A percentile compares a stretch with the other conserved stretches of the same genome.
Evolutionary conservation across 2,888 invertebrate species (phyloP).

Genomic region (Lithophane semibrunnea): DNA sequence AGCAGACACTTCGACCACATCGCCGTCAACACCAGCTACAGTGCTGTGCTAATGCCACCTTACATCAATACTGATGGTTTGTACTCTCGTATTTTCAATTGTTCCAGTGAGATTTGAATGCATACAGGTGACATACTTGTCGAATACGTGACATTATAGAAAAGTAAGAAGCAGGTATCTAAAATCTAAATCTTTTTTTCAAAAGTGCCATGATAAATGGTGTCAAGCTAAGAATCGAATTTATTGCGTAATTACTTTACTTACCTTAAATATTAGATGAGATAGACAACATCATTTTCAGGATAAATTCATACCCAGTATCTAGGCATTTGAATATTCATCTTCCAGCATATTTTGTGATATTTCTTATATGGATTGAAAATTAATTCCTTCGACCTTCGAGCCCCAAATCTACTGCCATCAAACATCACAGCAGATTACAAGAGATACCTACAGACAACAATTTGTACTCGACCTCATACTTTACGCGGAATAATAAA

Average conservation of each 20-base stretch:
- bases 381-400: too few relatives aligned
- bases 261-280: background rate
- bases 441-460: slow-evolving; percentile 34
- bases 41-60: slow-evolving; percentile 97
- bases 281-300: background rate
- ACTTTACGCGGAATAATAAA: slow-evolving; percentile 60
- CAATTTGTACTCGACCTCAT: slow-evolving; percentile 36
- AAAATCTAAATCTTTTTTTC: background rate
- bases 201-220: background rate
- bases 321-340: background rate
- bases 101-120: background rate
- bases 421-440: slow-evolving; percentile 38
- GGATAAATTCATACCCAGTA: background rate
- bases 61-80: slow-evolving; percentile 93
- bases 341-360: background rate
- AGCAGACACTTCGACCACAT: slow-evolving; percentile 96
- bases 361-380: background rate
- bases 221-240: background rate
- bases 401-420: slow-evolving; percentile 18
- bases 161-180: background rate
- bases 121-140: background rate
- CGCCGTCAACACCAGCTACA: slow-evolving; percentile 95
- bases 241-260: background rate
- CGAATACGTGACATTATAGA: background rate
- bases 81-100: slow-evolving; percentile 36